phyloP scores from a whole-genome alignment of 2,888 invertebrate genomes.

The Ectemnius cavifrons region DNA sequence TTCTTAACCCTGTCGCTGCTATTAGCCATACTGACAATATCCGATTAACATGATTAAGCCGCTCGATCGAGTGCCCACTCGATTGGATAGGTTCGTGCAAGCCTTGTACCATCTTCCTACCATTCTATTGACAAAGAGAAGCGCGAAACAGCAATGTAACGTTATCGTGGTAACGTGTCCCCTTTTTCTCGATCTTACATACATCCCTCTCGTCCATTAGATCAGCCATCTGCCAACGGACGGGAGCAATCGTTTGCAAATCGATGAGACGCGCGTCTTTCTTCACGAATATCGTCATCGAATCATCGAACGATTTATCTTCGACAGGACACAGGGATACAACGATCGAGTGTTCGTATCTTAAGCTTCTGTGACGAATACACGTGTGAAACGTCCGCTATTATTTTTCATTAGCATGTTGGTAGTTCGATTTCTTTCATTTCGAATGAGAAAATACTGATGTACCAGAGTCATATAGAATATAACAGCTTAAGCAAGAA shows the following conservation, averaged over 20 bases:
- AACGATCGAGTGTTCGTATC: background rate
- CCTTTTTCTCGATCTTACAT: slow-evolving; percentile 43
- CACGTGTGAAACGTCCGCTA: background rate
- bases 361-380: background rate
- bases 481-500: no score
- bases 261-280: slow-evolving; percentile 33
- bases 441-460: no score
- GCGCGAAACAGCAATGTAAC: slow-evolving; percentile 35
- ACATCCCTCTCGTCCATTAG: slow-evolving; percentile 45
- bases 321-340: slow-evolving; percentile 8
- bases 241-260: slow-evolving; percentile 43
- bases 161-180: slow-evolving; percentile 31
- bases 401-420: background rate
- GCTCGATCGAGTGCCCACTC: no score
- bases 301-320: slow-evolving; percentile 34
- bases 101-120: no score
- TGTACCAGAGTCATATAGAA: no score
- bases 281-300: slow-evolving; percentile 15
- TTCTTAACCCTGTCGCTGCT: no score
- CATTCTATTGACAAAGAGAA: slow-evolving; percentile 33
- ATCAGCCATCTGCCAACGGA: slow-evolving; percentile 30
- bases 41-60: no score
- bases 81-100: no score
- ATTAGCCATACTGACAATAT: no score
- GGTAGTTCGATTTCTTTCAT: background rate